phyloP scores from a whole-genome alignment of 2,797 vertebrate genomes.

The Myotis findleyi region DNA sequence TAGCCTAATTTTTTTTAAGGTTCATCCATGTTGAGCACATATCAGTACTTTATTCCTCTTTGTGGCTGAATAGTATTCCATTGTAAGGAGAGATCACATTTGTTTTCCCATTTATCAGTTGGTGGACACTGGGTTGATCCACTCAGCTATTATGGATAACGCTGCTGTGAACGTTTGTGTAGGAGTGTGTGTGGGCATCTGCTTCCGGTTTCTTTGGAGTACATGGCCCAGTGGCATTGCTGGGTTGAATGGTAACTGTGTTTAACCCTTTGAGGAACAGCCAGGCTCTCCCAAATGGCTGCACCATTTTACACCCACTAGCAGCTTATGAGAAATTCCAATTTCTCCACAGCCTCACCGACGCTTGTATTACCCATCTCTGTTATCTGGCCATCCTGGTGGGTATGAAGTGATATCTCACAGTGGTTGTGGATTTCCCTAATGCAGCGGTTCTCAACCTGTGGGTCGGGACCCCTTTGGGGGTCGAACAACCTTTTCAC shows the following conservation, averaged over 20 bases:
- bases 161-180: background rate
- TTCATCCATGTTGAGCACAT: background rate
- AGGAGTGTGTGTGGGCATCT: background rate
- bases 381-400: background rate
- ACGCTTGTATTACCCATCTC: background rate
- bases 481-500: too few relatives aligned
- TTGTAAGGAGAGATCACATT: background rate
- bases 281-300: background rate
- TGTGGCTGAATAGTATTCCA: background rate
- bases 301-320: background rate
- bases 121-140: background rate
- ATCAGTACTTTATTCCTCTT: background rate
- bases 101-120: background rate
- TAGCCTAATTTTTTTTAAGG: background rate
- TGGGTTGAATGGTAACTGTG: background rate
- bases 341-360: background rate
- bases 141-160: background rate
- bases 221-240: background rate
- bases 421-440: background rate
- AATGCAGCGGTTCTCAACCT: background rate
- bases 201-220: background rate
- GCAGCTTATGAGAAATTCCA: background rate
- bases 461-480: too few relatives aligned
- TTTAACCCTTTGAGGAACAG: background rate
- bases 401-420: background rate